Evolutionary conservation across 2,113 vertebrate genomes (phyloP), one percentile per base, ranked within the genome.

Genomic region (Brachypteracias leptosomus): DNA sequence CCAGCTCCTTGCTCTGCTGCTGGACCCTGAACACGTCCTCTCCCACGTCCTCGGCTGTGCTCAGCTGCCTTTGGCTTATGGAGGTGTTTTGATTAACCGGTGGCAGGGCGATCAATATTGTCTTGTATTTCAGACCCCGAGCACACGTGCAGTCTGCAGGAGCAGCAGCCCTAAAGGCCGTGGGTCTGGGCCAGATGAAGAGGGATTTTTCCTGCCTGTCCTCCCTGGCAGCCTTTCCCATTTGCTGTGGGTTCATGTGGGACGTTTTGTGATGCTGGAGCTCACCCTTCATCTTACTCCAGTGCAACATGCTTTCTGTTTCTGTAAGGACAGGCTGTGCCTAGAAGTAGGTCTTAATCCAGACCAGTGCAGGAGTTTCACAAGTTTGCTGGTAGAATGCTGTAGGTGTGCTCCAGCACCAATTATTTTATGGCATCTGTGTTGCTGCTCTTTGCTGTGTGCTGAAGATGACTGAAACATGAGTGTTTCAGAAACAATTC

Each of bases 21-120:
- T 25, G 44, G n/a, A 14, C 2, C 2, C 63, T 6, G 11, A 18
- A 55, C 29, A 10, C 0, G 0, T 28, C 20, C 52, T 49, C 4
- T 3, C 16, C 22, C 49, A 6, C 5, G 26, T 33, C 49, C 66
- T 40, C 2, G 3, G 11, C 71, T 36, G 36, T 0, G 0, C 44
- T 26, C 46, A 29, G 18, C 86, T 7, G 1, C 52, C 22, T 36
- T 20, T 0, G 5, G 10, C 28, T n/a, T 25, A 7, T 13, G 2
- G 83, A 29, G 35, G 13, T 13, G 17, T n/a, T 82, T 49, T 3
- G 4, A 44, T 55, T 35, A 47, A 22, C 8, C 3, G 42, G 57
- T 35, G 79, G 47, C 62, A 33, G 63, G 38, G 22, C 2, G 2
- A 42, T 44, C 13, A 4, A 33, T 66, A 17, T 4, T 29, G 46